Evolutionary conservation across 1,140 invertebrate genomes (phyloP), one percentile per base, ranked within the genome.

Genomic region (Macrotrachela quadricornifera): DNA sequence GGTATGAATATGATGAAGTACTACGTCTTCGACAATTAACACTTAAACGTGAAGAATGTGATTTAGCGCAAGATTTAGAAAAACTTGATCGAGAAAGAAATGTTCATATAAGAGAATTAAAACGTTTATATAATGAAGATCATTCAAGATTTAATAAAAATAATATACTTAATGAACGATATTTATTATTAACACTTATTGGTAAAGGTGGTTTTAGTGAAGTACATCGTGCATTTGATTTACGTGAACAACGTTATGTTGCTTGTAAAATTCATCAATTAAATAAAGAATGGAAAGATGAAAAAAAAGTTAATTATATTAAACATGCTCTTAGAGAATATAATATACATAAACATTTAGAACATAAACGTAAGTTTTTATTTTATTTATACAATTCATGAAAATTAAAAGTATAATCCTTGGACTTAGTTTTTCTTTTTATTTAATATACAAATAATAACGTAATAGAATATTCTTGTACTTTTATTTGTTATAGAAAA

Each of bases 291-390:
- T 99, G 92, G 92, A 96, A 96, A 74, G 90, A 97, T 73, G 91
- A 97, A 71, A 97, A 97, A 74, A 97, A 97, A 76, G 92, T 90
- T 65, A 97, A 97, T 78, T 99, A 99, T 77, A 96, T 99, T 71
- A 97, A 96, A 85, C 92, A 99, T 75, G 92, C 92, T 59, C 77
- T 99, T 65, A 77, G 92, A 74, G 92, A 99, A 74, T 97, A 96
- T 71, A 95, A 97, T 71, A 97, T 99, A 62, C 92, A 99, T 71
- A 97, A 97, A 74, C 83, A 85, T 46, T 73, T 99, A 61, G 86
- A 96, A 75, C 92, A 97, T 77, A 87, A 90, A 18, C 75, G 91
- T 59, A 91, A n/a, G n/a, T n/a, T n/a, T n/a, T 99, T n/a, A n/a
- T n/a, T n/a, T n/a, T n/a, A n/a, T n/a, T n/a, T n/a, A n/a, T n/a